These are phyloP conservation scores for Nephrotoma guestfalica DNA, from an alignment of 2,888 invertebrate genomes.

Conservation along the genomic window DNA sequence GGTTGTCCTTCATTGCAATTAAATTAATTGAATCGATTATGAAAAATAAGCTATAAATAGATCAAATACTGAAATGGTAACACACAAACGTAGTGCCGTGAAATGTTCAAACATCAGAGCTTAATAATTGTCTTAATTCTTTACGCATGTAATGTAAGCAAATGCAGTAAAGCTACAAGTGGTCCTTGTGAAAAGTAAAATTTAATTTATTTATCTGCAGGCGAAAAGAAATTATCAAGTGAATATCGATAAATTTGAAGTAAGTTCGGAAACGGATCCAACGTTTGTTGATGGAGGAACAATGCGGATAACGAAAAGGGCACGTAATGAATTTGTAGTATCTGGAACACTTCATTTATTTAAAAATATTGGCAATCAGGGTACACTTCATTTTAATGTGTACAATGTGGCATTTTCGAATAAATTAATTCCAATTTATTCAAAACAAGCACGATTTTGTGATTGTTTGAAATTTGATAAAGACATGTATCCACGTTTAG, in stretches of 20 bases:
- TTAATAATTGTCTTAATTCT: no score
- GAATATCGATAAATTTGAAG: background rate
- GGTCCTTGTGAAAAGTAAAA: no score
- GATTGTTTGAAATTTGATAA: background rate
- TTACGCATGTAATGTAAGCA: no score
- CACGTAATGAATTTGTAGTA: background rate
- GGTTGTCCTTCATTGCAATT: no score
- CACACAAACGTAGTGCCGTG: no score
- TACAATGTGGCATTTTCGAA: background rate
- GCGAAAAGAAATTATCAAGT: background rate
- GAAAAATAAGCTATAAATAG: no score
- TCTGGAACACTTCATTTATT: background rate
- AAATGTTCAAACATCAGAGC: no score
- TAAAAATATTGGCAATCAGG: conserved; percentile 1
- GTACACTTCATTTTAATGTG: background rate
- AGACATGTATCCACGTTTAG: background rate
- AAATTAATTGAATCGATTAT: no score
- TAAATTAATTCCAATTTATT: background rate
- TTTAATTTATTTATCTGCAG: background rate
- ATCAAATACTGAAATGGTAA: no score
- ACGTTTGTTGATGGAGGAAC: background rate
- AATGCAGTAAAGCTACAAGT: no score
- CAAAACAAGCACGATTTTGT: background rate
- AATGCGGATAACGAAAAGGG: background rate
- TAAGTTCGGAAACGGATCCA: background rate